Percentiles rank a stretch among this genome's conserved stretches.
phyloP scores from a whole-genome alignment of 2,113 vertebrate species.

The Meleagris gallopavo region DNA sequence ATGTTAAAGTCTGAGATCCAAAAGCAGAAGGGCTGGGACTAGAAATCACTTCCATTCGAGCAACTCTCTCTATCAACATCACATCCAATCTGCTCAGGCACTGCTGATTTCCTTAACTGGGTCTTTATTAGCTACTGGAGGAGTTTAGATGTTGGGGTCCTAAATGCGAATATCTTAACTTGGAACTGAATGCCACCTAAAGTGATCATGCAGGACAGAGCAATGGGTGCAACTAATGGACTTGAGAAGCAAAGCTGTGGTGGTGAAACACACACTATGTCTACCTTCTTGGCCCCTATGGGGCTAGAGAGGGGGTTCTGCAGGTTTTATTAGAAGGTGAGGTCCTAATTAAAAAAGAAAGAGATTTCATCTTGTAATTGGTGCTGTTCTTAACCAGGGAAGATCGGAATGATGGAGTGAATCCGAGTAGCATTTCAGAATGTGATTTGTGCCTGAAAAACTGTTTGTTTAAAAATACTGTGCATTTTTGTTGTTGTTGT shows the following conservation, averaged over 20 bases:
- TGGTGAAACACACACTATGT: background rate
- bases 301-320: background rate
- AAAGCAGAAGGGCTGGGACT: background rate
- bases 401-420: background rate
- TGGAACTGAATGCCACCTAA: background rate
- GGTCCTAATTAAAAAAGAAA: background rate
- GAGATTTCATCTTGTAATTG: background rate
- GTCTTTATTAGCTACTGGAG: background rate
- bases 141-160: background rate
- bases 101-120: background rate
- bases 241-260: background rate
- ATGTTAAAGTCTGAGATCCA: background rate
- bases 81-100: background rate
- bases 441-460: background rate
- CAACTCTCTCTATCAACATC: background rate
- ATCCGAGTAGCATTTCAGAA: background rate
- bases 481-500: background rate
- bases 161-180: background rate
- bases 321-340: background rate
- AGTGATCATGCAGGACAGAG: background rate
- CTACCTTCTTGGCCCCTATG: background rate
- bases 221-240: rapidly evolving
- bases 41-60: background rate
- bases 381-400: background rate
- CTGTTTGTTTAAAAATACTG: background rate